A percentile compares a stretch with the other conserved stretches of the same genome.
Conservation (phyloP, 53 echinoderm and acorn worm species). For the Paracentrotus lividus region DNA sequence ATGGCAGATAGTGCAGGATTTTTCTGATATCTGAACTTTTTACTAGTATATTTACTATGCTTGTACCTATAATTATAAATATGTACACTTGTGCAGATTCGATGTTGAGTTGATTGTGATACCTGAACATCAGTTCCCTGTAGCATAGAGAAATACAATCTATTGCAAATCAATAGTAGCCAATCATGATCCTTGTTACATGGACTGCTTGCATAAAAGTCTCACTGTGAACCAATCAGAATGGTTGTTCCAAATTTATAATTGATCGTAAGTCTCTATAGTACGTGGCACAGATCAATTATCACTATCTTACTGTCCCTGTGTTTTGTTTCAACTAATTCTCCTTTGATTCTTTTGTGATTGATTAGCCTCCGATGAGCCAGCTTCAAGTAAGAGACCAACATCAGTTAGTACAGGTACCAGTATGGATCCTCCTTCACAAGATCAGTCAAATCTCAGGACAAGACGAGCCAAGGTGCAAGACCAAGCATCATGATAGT, state of each 20-base stretch:
- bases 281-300: too few species aligned
- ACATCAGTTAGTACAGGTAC: slow-evolving; percentile 5
- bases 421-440: slow-evolving; percentile 28
- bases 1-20: too few species aligned
- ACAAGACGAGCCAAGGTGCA: not conserved
- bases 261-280: too few species aligned
- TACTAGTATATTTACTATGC: not conserved
- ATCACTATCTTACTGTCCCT: too few species aligned
- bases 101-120: not conserved
- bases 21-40: too few species aligned
- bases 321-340: not conserved
- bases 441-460: not conserved
- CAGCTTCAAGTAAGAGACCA: not conserved
- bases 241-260: too few species aligned
- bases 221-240: too few species aligned
- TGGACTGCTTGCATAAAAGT: too few species aligned
- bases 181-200: not conserved
- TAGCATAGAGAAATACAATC: too few species aligned
- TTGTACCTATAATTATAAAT: not conserved
- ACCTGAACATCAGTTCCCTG: too few species aligned
- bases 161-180: too few species aligned
- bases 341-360: not conserved
- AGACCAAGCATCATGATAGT: slow-evolving; percentile 34
- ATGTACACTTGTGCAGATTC: too few species aligned
- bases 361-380: slow-evolving; percentile 9